phyloP scores from a whole-genome alignment of 2,888 invertebrate species.

The Cheilosia vernalis region DNA sequence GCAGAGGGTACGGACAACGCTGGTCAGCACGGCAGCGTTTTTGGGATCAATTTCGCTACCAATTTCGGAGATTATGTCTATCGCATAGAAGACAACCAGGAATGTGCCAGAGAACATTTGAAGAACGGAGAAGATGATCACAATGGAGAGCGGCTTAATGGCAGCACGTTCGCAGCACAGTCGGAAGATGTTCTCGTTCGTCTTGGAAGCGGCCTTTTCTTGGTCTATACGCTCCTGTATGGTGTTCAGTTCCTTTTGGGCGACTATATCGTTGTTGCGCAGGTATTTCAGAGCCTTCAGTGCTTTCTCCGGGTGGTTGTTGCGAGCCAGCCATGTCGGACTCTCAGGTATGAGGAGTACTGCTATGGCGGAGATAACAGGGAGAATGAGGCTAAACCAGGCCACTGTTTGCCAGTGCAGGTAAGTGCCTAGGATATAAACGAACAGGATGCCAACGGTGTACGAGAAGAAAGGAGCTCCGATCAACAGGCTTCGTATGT shows the following conservation, averaged over 20 bases:
- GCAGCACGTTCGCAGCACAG: conserved; percentile 86
- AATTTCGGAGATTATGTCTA: conserved; percentile 87
- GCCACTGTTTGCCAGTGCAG: conserved; percentile 89
- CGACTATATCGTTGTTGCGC: conserved; percentile 85
- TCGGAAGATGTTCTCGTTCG: conserved; percentile 84
- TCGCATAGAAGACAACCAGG: conserved; percentile 91
- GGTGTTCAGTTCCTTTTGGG: conserved; percentile 86
- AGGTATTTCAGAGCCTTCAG: conserved; percentile 86
- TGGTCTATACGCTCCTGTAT: conserved; percentile 86
- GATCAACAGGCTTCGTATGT: conserved; percentile 87
- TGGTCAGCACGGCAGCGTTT: conserved; percentile 88
- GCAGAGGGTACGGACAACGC: conserved; percentile 87
- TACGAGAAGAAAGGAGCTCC: conserved; percentile 91
- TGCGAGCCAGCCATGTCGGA: conserved; percentile 89
- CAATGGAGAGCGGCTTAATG: conserved; percentile 89
- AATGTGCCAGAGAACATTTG: conserved; percentile 91
- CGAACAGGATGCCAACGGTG: conserved; percentile 89
- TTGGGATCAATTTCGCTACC: conserved; percentile 84
- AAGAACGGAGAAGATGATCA: conserved; percentile 89
- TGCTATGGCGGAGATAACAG: conserved; percentile 86
- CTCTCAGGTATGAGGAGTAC: conserved; percentile 88
- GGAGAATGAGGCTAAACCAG: conserved; percentile 86
- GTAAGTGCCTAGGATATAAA: conserved; percentile 89
- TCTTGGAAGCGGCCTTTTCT: conserved; percentile 83
- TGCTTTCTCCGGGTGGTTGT: conserved; percentile 85